These are phyloP conservation scores for Pegea sp. DNA, from an alignment of 23 tunicate genomes.

Conservation along the genomic window DNA sequence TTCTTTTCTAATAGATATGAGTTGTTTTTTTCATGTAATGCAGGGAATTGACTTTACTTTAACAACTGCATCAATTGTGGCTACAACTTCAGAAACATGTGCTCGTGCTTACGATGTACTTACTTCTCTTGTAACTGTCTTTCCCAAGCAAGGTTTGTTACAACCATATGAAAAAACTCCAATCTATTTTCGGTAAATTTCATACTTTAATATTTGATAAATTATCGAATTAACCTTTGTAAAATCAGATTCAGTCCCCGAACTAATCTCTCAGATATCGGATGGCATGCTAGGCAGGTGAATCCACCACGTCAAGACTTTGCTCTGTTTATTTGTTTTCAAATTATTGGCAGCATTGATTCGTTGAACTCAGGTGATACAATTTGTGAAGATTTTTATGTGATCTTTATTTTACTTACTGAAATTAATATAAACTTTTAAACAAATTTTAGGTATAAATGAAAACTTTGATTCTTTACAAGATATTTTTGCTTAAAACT, in stretches of 20 bases:
- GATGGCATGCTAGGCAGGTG: slow-evolving; percentile 78
- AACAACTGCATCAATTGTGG: slow-evolving; percentile 70
- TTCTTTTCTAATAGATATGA: background rate
- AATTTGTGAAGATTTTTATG: too few relatives aligned
- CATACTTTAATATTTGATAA: background rate
- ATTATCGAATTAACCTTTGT: background rate
- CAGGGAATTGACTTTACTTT: slow-evolving; percentile 81
- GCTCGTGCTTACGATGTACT: slow-evolving; percentile 67
- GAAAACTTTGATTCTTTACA: background rate
- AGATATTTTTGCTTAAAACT: background rate
- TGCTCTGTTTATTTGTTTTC: slow-evolving; percentile 64
- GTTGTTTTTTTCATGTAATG: background rate
- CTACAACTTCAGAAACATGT: slow-evolving; percentile 47
- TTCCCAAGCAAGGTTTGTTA: slow-evolving; percentile 74
- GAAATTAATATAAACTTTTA: background rate
- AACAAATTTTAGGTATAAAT: background rate
- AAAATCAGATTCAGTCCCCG: slow-evolving; percentile 66
- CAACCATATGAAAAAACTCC: slow-evolving; percentile 82
- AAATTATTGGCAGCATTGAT: slow-evolving; percentile 89
- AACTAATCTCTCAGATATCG: slow-evolving; percentile 56
- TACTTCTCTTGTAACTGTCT: slow-evolving; percentile 66
- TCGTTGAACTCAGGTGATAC: too few relatives aligned
- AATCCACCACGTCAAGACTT: slow-evolving; percentile 91
- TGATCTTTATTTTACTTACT: background rate
- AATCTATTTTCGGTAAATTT: slow-evolving; percentile 69